Base-by-base conservation (phyloP, 1,140 invertebrate species). In the Hirudo medicinalis region DNA sequence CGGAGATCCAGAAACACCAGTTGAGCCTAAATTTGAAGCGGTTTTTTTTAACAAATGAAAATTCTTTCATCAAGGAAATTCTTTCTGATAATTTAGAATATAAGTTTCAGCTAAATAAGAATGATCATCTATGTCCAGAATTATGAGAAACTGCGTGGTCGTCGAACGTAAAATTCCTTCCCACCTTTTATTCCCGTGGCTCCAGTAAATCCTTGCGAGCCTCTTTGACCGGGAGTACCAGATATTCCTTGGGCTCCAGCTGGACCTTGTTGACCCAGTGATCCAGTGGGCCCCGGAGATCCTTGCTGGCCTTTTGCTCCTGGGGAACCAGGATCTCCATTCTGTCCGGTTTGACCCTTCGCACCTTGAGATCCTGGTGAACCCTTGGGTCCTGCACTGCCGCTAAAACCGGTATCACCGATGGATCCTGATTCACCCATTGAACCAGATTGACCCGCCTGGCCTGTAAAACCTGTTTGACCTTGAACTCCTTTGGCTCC, bases 381-480 rank as follows among this genome's bases (percentile, higher is more conserved):
- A 17, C 71, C 60, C 13, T 6, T 5, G 27, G 63, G 71, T 19
- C 55, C 71, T 68, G 71, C 3, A 11, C 40, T 19, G 40, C 71
- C 71, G 13, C 60, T 60, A 43, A 43, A 25, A 20, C 71, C 71
- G 20, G 55, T 57, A 25, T 22, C 43, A 17, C 54, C 57, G 32
- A 40, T 54, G 9, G 25, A 29, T 54, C 72, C 72, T 27, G 67
- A 20, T 53, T 36, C 67, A 25, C 72, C 72, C 25, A 68, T 53
- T 54, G 20, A 66, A 19, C 69, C 69, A 29, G 25, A 25, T 32
- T 36, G 20, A 54, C 76, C 76, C 8, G 66, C 67, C n/a, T 74
- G 75, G 19, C 76, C 76, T 15, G 66, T 69, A 9, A 69, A 32
- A 13, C 75, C 69, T 22, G 22, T 43, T 25, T 49, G 20, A 70